These are phyloP conservation scores for Numenius phaeopus DNA, from an alignment of 2,797 vertebrate species.

Conservation along the genomic window DNA sequence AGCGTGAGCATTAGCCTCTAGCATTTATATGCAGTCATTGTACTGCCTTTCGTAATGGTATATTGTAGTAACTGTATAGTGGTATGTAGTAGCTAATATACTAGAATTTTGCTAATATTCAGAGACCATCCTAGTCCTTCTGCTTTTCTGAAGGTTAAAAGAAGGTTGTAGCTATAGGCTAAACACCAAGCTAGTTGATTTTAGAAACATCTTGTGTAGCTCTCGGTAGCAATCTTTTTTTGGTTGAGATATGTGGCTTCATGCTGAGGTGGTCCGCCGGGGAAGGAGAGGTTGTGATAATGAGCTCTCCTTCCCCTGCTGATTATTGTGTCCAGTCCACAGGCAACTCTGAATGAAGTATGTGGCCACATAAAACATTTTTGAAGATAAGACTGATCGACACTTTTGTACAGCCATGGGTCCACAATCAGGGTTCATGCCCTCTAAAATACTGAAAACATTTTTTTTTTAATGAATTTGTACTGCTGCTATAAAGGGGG, in stretches of 20 bases:
- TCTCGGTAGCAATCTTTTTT: neutral
- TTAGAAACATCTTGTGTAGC: conserved; percentile 56
- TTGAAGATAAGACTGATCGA: conserved; percentile 29
- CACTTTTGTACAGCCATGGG: neutral
- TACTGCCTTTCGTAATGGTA: neutral
- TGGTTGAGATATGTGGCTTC: conserved; percentile 27
- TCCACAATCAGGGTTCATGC: neutral
- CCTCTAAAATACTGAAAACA: neutral
- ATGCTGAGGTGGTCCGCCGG: conserved; percentile 51
- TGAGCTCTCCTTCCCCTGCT: conserved; percentile 49
- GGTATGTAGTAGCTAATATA: neutral
- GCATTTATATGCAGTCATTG: neutral
- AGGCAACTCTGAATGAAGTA: conserved; percentile 2
- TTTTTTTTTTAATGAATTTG: neutral
- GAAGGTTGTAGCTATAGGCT: conserved; percentile 7
- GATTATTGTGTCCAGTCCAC: conserved; percentile 48
- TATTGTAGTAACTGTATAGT: neutral
- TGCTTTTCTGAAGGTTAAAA: conserved; percentile 34
- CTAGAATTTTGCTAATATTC: neutral
- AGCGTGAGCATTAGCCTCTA: neutral
- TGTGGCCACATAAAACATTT: conserved; percentile 37
- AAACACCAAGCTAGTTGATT: conserved; percentile 20
- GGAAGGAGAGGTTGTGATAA: conserved; percentile 32
- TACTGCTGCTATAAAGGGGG: neutral
- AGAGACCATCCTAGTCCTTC: neutral